Base-by-base conservation (phyloP, 2,113 vertebrate species). In the Percopsis transmontana region DNA sequence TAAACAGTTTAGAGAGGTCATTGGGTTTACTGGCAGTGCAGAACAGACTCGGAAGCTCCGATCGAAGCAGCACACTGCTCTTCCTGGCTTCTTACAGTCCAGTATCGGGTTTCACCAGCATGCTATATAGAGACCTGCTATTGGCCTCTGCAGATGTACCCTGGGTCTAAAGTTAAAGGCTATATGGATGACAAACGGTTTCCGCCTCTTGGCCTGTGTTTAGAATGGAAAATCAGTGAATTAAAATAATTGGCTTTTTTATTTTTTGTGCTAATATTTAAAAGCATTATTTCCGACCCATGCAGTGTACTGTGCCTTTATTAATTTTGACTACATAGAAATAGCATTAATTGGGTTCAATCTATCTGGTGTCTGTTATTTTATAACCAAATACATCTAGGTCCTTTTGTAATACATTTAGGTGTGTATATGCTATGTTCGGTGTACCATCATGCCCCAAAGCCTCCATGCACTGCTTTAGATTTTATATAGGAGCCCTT, bases 91-190 rank as follows among this genome's bases (percentile, higher is more conserved):
- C 12, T 54, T 56, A 59, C 75, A 66, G 44, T 19, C 1, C 2
- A 5, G 65, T 55, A 63, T 87, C 68, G 0, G 53, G 74, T 87
- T 82, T 62, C 64, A 1, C 55, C 69, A 66, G 66, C 55, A 54
- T 11, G 70, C 40, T 59, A 60, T 21, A 40, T 19, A n/a, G 63
- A 65, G 20, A 42, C 38, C 61, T 63, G 58, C 65, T 13, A 56
- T 62, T 45, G 58, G 67, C 63, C 48, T 60, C 58, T 40, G 39
- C 45, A 51, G 75, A 70, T 62, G 47, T 64, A 55, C 19, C 52
- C 52, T 24, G 40, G 70, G 59, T 74, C 51, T 19, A 51, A 53
- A 21, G 52, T 33, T 53, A 21, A 54, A 64, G 58, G 33, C 58
- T 53, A 19, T 39, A 52, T 20, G 65, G 71, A 21, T 72, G 48